Percentiles rank a stretch among this genome's conserved stretches.
phyloP scores from a whole-genome alignment of 1,140 invertebrate species.

The Drosophila sechellia region DNA sequence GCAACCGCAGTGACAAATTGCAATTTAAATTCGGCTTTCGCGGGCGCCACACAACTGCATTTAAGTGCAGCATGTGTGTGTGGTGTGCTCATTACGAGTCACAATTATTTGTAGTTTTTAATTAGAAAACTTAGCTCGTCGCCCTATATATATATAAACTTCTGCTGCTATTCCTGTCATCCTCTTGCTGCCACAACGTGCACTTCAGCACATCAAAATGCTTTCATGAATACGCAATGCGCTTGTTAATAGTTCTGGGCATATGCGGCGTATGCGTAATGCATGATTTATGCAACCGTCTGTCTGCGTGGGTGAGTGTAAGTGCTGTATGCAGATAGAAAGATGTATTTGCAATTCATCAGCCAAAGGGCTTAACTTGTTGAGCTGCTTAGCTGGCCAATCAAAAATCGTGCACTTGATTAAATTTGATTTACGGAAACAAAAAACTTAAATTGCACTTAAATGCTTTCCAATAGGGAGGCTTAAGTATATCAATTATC shows the following conservation, averaged over 20 bases:
- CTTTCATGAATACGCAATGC: slow-evolving; percentile 72
- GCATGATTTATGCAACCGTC: slow-evolving; percentile 39
- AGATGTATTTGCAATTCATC: slow-evolving; percentile 34
- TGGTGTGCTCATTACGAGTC: slow-evolving; percentile 60
- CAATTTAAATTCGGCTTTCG: slow-evolving; percentile 80
- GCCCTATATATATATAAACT: slow-evolving; percentile 6
- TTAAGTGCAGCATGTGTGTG: slow-evolving; percentile 11
- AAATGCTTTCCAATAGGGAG: background rate
- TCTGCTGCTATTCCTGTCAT: slow-evolving; percentile 1
- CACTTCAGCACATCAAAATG: slow-evolving; percentile 50
- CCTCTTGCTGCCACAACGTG: slow-evolving; percentile 33
- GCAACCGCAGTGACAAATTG: slow-evolving; percentile 70
- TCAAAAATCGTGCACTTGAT: slow-evolving; percentile 4
- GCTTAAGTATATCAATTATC: no score
- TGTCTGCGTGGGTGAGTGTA: background rate
- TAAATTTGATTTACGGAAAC: background rate
- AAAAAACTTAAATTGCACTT: background rate
- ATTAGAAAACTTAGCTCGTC: slow-evolving; percentile 73
- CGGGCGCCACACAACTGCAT: slow-evolving; percentile 29
- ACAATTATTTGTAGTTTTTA: slow-evolving; percentile 80
- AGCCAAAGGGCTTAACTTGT: slow-evolving; percentile 25
- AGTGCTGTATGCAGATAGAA: background rate
- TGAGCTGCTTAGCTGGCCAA: slow-evolving; percentile 7
- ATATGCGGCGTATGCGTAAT: slow-evolving; percentile 67
- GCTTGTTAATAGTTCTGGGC: slow-evolving; percentile 66